phyloP scores from a whole-genome alignment of 2,888 invertebrate genomes.

The Clusia tigrina region DNA sequence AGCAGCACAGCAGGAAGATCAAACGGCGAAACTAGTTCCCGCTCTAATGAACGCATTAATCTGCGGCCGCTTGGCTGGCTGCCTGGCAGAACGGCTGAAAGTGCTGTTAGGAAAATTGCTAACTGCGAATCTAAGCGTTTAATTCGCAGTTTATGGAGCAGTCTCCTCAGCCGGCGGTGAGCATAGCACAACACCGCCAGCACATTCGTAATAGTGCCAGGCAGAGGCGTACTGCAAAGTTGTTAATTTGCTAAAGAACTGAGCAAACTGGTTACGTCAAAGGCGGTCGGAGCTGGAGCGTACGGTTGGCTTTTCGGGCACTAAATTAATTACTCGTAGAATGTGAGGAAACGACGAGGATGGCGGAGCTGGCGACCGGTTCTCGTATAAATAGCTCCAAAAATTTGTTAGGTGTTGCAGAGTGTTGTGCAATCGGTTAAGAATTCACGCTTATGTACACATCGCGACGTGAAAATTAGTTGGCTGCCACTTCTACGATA shows the following conservation, averaged over 20 bases:
- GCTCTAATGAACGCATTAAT: constrained; percentile 32
- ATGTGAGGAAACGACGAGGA: too few species aligned
- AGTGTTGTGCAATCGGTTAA: too few species aligned
- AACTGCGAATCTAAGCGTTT: neutral
- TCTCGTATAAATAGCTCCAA: too few species aligned
- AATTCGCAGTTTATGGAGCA: neutral
- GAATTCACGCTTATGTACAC: too few species aligned
- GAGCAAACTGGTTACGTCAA: neutral
- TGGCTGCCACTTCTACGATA: too few species aligned
- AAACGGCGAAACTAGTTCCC: constrained; percentile 29
- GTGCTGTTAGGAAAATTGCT: constrained; percentile 5
- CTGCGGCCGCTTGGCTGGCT: neutral
- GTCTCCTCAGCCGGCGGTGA: neutral
- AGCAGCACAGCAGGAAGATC: too few species aligned
- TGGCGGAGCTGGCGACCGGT: too few species aligned
- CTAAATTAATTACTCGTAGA: too few species aligned
- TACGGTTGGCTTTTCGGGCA: too few species aligned
- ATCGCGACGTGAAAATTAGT: too few species aligned
- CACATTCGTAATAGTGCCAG: neutral
- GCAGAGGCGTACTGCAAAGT: constrained; percentile 1
- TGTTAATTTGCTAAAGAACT: neutral
- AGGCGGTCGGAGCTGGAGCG: too few species aligned
- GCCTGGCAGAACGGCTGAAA: neutral
- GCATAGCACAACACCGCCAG: neutral
- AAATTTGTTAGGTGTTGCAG: too few species aligned